Conservation (phyloP, 1,140 invertebrate genomes). For the Panulirus ornatus region DNA sequence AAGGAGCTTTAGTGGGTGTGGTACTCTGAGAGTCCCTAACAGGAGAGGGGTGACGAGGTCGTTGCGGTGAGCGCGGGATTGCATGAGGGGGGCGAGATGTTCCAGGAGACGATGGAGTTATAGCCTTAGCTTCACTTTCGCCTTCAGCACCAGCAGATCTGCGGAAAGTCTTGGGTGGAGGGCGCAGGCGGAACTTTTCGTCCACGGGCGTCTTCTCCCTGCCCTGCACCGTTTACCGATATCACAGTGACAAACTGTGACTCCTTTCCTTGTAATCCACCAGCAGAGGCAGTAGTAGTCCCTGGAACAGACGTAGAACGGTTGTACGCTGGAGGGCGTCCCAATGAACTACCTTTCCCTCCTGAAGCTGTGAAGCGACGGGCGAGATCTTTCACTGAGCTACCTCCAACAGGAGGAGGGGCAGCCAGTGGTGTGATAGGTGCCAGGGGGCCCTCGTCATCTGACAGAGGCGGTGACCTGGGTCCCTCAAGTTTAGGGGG, state of each 20-base stretch:
- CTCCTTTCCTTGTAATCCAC: constrained; percentile 45
- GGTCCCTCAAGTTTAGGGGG: constrained; percentile 35
- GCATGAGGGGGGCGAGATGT: constrained; percentile 58
- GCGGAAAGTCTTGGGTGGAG: constrained; percentile 78
- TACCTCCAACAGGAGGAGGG: constrained; percentile 51
- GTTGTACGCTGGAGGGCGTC: constrained; percentile 64
- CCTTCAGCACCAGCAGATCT: constrained; percentile 67
- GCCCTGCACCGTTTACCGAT: constrained; percentile 85
- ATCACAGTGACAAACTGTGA: constrained; percentile 93
- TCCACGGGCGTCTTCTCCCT: constrained; percentile 66
- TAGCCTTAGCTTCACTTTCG: constrained; percentile 54
- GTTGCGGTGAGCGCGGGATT: constrained; percentile 59
- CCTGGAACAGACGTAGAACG: constrained; percentile 70
- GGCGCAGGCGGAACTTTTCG: constrained; percentile 78
- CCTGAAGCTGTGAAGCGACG: constrained; percentile 77
- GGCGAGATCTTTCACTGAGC: constrained; percentile 70
- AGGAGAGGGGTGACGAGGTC: constrained; percentile 60
- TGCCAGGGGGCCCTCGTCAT: constrained; percentile 53
- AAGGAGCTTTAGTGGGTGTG: constrained; percentile 31
- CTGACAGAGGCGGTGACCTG: constrained; percentile 28
- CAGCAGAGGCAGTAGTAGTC: background rate
- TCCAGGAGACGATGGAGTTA: constrained; percentile 59
- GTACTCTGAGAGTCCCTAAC: constrained; percentile 38
- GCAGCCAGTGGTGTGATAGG: constrained; percentile 68
- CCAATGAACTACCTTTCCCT: constrained; percentile 25